Conservation (phyloP, 64 coral and sea anemone genomes). For the Dendronephthya gigantea region DNA sequence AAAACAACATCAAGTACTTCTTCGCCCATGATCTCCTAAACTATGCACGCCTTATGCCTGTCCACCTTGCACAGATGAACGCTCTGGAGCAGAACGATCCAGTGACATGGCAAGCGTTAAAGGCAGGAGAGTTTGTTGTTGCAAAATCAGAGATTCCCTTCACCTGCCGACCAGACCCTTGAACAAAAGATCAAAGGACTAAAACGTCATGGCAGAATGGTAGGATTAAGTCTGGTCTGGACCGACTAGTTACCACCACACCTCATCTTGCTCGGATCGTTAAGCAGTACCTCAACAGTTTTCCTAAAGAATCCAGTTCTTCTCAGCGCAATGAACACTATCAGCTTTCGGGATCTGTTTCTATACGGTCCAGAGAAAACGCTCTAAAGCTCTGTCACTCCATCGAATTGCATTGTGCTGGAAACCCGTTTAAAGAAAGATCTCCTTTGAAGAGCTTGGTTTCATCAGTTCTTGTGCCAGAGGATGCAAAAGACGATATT, state of each 20-base stretch:
- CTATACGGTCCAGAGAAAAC: not conserved
- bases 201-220: slow-evolving; percentile 34
- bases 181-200: slow-evolving; percentile 40
- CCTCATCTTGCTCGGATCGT: slow-evolving; percentile 38
- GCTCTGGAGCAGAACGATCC: not conserved
- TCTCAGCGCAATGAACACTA: not conserved
- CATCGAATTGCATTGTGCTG: slow-evolving; percentile 27
- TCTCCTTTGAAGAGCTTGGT: slow-evolving; percentile 9
- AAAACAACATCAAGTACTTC: slow-evolving; percentile 29
- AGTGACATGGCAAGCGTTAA: slow-evolving; percentile 9
- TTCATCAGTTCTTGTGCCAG: slow-evolving; percentile 33
- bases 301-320: not conserved
- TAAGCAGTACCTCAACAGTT: slow-evolving; percentile 2
- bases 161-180: slow-evolving; percentile 24
- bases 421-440: not conserved
- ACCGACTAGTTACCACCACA: slow-evolving; percentile 29
- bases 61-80: slow-evolving; percentile 27
- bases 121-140: slow-evolving; percentile 35
- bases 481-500: slow-evolving; percentile 39
- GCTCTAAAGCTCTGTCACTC: not conserved
- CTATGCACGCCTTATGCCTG: slow-evolving; percentile 21
- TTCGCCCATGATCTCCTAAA: slow-evolving; percentile 26
- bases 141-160: slow-evolving; percentile 36
- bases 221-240: slow-evolving; percentile 27
- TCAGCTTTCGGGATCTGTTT: not conserved